These are phyloP conservation scores for Protodeltote pygarga DNA, from an alignment of 2,888 invertebrate species.

Conservation along the genomic window DNA sequence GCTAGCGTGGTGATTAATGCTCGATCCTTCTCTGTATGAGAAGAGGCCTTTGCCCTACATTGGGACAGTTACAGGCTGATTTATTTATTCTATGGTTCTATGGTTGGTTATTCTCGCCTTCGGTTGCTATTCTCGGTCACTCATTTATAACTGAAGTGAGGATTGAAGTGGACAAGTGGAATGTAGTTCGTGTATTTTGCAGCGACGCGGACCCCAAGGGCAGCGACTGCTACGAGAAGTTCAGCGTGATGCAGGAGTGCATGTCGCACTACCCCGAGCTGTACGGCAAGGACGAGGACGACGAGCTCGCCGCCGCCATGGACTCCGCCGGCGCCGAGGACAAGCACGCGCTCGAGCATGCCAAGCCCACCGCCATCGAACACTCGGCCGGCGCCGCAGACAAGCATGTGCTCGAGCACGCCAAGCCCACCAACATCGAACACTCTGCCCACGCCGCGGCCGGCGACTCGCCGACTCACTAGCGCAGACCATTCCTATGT, in stretches of 20 bases:
- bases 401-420: constrained; percentile 82
- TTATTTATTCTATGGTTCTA: too few relatives aligned
- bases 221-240: constrained; percentile 96
- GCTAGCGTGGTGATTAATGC: too few relatives aligned
- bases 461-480: neutral
- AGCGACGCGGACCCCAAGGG: constrained; percentile 96
- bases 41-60: too few relatives aligned
- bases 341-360: neutral
- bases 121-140: too few relatives aligned
- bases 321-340: constrained; percentile 28
- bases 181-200: constrained; percentile 64
- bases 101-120: too few relatives aligned
- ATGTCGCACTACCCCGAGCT: constrained; percentile 95
- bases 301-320: constrained; percentile 71
- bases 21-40: too few relatives aligned
- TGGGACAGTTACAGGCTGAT: too few relatives aligned
- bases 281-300: constrained; percentile 90
- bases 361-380: constrained; percentile 78
- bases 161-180: too few relatives aligned
- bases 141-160: too few relatives aligned
- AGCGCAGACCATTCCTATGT: too few relatives aligned
- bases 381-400: constrained; percentile 58
- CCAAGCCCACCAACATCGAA: constrained; percentile 87
- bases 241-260: constrained; percentile 96
- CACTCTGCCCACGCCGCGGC: constrained; percentile 58